Percentiles rank a stretch among this genome's conserved stretches.
Conservation (phyloP, 2,888 invertebrate species). For the Dilophus febrilis region DNA sequence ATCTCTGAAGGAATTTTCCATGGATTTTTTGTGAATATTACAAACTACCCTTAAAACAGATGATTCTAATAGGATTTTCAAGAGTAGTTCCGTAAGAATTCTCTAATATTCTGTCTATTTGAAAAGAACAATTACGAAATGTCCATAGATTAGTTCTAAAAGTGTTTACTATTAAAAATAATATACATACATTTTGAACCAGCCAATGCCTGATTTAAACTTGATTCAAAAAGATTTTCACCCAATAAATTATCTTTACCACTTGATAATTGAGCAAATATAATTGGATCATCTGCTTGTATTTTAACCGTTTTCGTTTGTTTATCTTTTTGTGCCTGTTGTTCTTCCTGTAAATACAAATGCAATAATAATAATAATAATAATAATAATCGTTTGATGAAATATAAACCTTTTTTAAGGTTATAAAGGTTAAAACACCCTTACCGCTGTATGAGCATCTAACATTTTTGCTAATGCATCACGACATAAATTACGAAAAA, state of each 20-base stretch:
- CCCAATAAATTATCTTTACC: constrained; percentile 41
- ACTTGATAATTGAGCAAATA: constrained; percentile 58
- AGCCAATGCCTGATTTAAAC: constrained; percentile 75
- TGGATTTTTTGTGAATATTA: too few relatives aligned
- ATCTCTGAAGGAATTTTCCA: too few relatives aligned
- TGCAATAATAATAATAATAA: too few relatives aligned
- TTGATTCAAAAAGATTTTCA: constrained; percentile 78
- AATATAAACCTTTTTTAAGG: too few relatives aligned
- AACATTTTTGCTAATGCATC: constrained; percentile 70
- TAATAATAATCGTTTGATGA: too few relatives aligned
- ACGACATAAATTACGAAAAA: constrained; percentile 59
- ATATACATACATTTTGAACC: constrained; percentile 30
- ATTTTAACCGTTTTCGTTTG: constrained; percentile 49
- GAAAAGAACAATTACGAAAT: too few relatives aligned
- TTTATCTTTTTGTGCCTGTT: constrained; percentile 37
- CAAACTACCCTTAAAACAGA: too few relatives aligned
- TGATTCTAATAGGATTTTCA: too few relatives aligned
- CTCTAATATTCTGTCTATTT: too few relatives aligned
- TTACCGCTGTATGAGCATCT: constrained; percentile 53
- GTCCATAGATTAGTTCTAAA: too few relatives aligned
- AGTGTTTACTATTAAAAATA: too few relatives aligned
- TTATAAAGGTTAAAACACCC: neutral
- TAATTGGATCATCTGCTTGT: constrained; percentile 76
- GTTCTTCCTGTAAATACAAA: constrained; percentile 23
- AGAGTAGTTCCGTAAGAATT: too few relatives aligned